Base-by-base conservation (phyloP, 2,113 vertebrate genomes). In the Ascaphus truei region DNA sequence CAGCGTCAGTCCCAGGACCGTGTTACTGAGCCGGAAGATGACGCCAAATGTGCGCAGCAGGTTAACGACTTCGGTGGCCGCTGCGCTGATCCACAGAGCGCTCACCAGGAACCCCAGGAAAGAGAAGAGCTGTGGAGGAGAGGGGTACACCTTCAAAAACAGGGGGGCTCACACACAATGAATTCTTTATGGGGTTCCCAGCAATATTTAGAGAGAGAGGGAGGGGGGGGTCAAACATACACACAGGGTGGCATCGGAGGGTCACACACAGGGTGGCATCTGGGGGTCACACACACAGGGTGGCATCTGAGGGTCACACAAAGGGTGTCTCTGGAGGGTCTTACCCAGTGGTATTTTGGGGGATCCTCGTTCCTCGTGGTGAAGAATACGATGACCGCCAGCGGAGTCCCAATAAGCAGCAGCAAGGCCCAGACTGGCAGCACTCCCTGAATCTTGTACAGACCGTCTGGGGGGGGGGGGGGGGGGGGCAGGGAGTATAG, bases 91-190 rank as follows among this genome's bases (percentile, higher is more conserved):
- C 93, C 94, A 87, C 78, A 95, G 80, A 6, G 95, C 94, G 0
- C 97, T 99, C 75, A 92, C 92, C 76, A 98, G 51, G 76, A 99
- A 99, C 5, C 97, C 97, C 20, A 99, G 73, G 72, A 98, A 84
- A 56, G 97, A 91, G 68, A 97, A 98, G 4, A 93, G 47, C 97
- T 98, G 84, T 1, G 8, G 0, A 57, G 1, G 16, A 50, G 20
- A 23, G 23, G 3, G 5, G 25, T n/a, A n/a, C n/a, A n/a, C n/a
- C n/a, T n/a, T n/a, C n/a, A n/a, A n/a, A n/a, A n/a, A 18, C 26
- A 51, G 2, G 5, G 18, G 5, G 3, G 0, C 18, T 22, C 7
- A 61, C 43, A 30, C 11, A 69, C 3, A 63, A 20, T n/a, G n/a
- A n/a, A n/a, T n/a, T n/a, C n/a, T n/a, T n/a, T n/a, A n/a, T n/a